phyloP scores from a whole-genome alignment of 1,140 invertebrate genomes.

The Drosophila sp. region DNA sequence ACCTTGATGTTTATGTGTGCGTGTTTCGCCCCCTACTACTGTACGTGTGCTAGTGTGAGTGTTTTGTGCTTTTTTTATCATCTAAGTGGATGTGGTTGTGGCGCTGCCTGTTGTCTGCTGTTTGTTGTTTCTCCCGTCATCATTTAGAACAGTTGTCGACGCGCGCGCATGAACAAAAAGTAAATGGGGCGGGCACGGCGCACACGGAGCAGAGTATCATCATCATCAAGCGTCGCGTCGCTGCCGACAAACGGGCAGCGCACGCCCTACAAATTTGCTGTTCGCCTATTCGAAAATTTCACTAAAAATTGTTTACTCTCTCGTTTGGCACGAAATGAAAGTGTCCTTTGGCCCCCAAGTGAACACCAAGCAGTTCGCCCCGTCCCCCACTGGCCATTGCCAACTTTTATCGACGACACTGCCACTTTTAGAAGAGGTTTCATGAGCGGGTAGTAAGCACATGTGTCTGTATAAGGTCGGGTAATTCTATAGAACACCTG shows the following conservation, averaged over 20 bases:
- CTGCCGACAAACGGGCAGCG: conserved; percentile 39
- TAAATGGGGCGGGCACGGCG: conserved; percentile 69
- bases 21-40: conserved; percentile 11
- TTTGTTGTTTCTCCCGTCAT: conserved; percentile 73
- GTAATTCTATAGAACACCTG: conserved; percentile 11
- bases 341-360: conserved; percentile 68
- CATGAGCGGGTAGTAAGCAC: background rate
- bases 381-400: background rate
- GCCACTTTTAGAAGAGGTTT: background rate
- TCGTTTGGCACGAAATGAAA: conserved; percentile 80
- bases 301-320: conserved; percentile 85
- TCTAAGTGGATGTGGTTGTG: conserved; percentile 60
- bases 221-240: conserved; percentile 47
- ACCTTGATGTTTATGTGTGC: conserved; percentile 39
- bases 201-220: conserved; percentile 71
- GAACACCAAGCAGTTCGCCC: conserved; percentile 10
- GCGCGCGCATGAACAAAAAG: conserved; percentile 61
- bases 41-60: conserved; percentile 12
- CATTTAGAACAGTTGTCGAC: conserved; percentile 73
- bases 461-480: background rate
- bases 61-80: conserved; percentile 64
- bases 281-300: conserved; percentile 85
- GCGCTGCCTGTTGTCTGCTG: conserved; percentile 49
- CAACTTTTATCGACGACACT: conserved; percentile 24
- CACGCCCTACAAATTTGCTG: conserved; percentile 77